Evolutionary conservation across 2,888 invertebrate genomes (phyloP), one percentile per base, ranked within the genome.

Genomic region (Nephrocerus scutellatus): DNA sequence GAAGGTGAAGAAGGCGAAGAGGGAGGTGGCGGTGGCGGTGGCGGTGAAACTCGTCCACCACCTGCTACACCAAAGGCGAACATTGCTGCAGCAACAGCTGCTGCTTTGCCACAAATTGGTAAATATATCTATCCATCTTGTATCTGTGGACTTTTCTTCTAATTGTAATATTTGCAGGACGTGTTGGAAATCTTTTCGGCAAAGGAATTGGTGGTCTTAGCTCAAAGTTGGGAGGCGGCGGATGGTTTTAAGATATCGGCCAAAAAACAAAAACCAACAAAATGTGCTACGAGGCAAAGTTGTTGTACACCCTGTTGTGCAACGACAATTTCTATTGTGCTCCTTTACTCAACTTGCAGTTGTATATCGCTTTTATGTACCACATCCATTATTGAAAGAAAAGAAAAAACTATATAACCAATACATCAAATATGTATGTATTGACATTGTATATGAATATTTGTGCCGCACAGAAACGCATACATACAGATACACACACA

Each of bases 171-270:
- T 75, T 89, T 49, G 88, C 87, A 48, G 90, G 89, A 38, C 75
- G 86, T 71, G 82, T 91, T 58, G 88, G 89, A 55, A 88, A 86
- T 70, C 83, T 90, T 67, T 83, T 90, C 57, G 90, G 90, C 36
- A 87, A 89, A 63, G 86, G 90, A 52, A 82, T 91, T 57, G 90
- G 90, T 51, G 89, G 90, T 61, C 76, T 91, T 59, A 85, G 89
- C 60, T 85, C 86, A 56, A 89, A 89, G 71, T 76, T 90, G 51
- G 88, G 89, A 48, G 84, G 86, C 52, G 83, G 86, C 41, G 84
- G 84, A 68, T 87, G 87, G 87, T 87, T 88, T 74, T 87, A 80
- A 74, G 41, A 37, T 8, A 22, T 8, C 10, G 10, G 7, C 22
- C 8, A n/a, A n/a, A n/a, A n/a, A n/a, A n/a, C n/a, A n/a, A n/a